Evolutionary conservation across 2,113 vertebrate species (phyloP).

Genomic region (Sinosuthora webbiana): DNA sequence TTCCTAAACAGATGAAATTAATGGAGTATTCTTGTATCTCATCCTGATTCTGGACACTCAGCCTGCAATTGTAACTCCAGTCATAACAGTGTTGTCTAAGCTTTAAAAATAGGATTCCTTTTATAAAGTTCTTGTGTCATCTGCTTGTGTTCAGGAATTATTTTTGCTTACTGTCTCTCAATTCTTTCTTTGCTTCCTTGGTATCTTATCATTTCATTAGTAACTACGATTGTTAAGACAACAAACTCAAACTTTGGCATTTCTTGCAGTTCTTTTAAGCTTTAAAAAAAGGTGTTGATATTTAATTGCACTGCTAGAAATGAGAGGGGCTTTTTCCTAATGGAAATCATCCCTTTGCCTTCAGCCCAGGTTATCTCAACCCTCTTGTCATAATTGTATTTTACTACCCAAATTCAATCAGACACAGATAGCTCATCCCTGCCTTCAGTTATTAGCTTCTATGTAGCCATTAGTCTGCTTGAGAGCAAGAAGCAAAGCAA

Average conservation of each 20-base stretch:
- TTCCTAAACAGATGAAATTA: neutral
- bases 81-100: neutral
- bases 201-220: neutral
- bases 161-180: neutral
- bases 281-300: neutral
- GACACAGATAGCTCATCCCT: neutral
- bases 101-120: neutral
- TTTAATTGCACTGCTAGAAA: neutral
- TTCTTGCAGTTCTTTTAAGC: neutral
- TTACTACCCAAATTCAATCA: neutral
- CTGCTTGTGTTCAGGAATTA: neutral
- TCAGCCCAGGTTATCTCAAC: neutral
- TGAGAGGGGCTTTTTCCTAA: neutral
- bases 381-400: neutral
- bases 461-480: neutral
- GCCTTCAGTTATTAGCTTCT: neutral
- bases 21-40: neutral
- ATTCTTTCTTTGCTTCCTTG: neutral
- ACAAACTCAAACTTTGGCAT: neutral
- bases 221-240: neutral
- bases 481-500: neutral
- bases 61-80: neutral
- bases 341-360: neutral
- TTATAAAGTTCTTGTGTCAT: neutral
- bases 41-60: neutral